Conservation (phyloP, 2,797 vertebrate genomes). For the Chaetodon trifasciatus region DNA sequence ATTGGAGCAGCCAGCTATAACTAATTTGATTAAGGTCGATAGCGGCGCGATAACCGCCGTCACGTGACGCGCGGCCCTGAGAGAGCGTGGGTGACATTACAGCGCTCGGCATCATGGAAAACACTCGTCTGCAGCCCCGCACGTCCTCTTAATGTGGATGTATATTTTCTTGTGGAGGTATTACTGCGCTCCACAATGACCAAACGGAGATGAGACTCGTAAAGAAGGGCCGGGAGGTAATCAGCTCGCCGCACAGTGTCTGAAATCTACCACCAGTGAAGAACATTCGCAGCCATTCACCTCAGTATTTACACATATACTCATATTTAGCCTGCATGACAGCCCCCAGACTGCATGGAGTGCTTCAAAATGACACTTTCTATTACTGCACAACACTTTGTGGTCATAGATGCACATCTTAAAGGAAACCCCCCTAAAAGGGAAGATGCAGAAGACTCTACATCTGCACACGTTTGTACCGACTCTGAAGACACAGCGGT, state of each 20-base stretch:
- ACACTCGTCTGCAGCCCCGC: constrained; percentile 65
- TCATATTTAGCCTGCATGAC: not conserved
- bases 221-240: constrained; percentile 62
- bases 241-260: constrained; percentile 53
- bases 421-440: not conserved
- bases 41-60: constrained; percentile 69
- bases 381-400: not conserved
- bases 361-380: not conserved
- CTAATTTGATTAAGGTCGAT: constrained; percentile 83
- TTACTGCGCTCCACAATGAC: constrained; percentile 59
- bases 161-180: constrained; percentile 63
- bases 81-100: constrained; percentile 63
- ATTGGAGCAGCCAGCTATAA: constrained; percentile 70
- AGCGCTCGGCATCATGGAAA: constrained; percentile 71
- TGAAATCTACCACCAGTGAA: constrained; percentile 39
- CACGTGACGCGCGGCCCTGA: constrained; percentile 55
- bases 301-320: constrained; percentile 29
- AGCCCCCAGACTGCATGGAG: not conserved
- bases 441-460: not conserved
- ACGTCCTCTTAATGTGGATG: constrained; percentile 73
- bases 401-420: not conserved
- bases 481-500: not conserved
- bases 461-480: too few species aligned
- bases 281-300: not conserved
- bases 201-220: constrained; percentile 69